A percentile compares a stretch with the other conserved stretches of the same genome.
Evolutionary conservation across 2,797 vertebrate species (phyloP).

Genomic region (Anguilla obscura): DNA sequence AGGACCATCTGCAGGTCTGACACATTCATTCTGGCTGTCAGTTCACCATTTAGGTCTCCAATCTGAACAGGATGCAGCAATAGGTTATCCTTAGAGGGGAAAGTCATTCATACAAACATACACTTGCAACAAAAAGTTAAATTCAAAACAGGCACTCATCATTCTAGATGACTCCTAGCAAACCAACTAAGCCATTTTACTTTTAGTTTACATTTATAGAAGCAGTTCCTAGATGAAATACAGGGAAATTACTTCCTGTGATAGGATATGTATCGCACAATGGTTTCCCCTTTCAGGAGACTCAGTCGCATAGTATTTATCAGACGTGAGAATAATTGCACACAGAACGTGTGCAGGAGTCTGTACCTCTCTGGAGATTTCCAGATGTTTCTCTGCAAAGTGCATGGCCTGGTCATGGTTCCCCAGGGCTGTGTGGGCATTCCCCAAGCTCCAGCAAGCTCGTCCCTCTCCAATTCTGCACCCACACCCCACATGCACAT

Average conservation of each 20-base stretch:
- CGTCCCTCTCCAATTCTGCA: constrained; percentile 92
- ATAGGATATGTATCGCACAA: constrained; percentile 9
- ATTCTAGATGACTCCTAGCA: background rate
- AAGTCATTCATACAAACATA: background rate
- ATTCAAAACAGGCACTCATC: background rate
- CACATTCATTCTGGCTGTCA: constrained; percentile 90
- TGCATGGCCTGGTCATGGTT: constrained; percentile 91
- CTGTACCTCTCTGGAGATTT: constrained; percentile 91
- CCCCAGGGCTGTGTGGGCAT: constrained; percentile 91
- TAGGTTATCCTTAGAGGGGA: background rate
- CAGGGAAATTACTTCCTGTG: constrained; percentile 28
- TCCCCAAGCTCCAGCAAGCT: constrained; percentile 97
- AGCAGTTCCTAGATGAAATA: background rate
- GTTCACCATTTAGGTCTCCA: constrained; percentile 87
- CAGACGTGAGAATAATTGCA: constrained; percentile 34
- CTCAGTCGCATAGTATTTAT: background rate
- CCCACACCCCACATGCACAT: constrained; percentile 36
- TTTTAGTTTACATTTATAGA: background rate
- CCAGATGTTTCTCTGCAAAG: constrained; percentile 92
- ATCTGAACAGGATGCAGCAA: constrained; percentile 70
- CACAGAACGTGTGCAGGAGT: constrained; percentile 18
- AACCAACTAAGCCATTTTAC: background rate
- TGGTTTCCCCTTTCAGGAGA: background rate
- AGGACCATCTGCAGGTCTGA: constrained; percentile 93
- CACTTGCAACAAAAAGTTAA: background rate